Evolutionary conservation across 1,140 invertebrate genomes (phyloP).

Genomic region (Tyrophagus putrescentiae): DNA sequence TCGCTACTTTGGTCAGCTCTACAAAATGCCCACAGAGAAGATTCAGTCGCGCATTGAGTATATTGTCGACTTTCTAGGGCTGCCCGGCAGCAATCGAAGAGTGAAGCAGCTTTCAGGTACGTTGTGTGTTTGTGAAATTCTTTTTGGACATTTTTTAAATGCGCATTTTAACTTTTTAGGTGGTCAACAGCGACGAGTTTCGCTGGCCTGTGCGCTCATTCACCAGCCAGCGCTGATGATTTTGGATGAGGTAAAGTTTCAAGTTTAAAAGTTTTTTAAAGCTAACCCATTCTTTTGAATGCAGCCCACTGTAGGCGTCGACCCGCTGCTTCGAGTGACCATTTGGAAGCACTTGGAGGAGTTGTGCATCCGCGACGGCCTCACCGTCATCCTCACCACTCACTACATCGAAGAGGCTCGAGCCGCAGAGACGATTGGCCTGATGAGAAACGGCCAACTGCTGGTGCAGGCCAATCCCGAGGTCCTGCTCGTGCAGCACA

Average conservation of each 20-base stretch:
- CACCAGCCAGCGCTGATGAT: conserved; percentile 37
- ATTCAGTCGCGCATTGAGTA: conserved; percentile 52
- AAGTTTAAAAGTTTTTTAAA: too few species aligned
- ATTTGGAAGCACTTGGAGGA: conserved; percentile 78
- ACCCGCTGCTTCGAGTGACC: conserved; percentile 66
- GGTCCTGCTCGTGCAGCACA: conserved; percentile 28
- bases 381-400: conserved; percentile 36
- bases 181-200: conserved; percentile 77
- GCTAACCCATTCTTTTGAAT: too few species aligned
- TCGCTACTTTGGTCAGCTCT: conserved; percentile 32
- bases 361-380: conserved; percentile 51
- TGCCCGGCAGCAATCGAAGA: conserved; percentile 41
- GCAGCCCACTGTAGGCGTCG: conserved; percentile 84
- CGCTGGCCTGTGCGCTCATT: conserved; percentile 77
- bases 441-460: conserved; percentile 34
- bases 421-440: conserved; percentile 32
- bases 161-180: conserved; percentile 49
- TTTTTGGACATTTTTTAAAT: too few species aligned
- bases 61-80: conserved; percentile 68
- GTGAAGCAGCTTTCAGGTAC: conserved; percentile 42
- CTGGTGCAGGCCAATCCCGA: conserved; percentile 32
- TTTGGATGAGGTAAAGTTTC: conserved; percentile 21
- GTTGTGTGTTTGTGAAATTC: too few species aligned
- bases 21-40: conserved; percentile 27
- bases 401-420: conserved; percentile 37